phyloP scores from a whole-genome alignment of 2,797 vertebrate species.

The Alectoris magna region DNA sequence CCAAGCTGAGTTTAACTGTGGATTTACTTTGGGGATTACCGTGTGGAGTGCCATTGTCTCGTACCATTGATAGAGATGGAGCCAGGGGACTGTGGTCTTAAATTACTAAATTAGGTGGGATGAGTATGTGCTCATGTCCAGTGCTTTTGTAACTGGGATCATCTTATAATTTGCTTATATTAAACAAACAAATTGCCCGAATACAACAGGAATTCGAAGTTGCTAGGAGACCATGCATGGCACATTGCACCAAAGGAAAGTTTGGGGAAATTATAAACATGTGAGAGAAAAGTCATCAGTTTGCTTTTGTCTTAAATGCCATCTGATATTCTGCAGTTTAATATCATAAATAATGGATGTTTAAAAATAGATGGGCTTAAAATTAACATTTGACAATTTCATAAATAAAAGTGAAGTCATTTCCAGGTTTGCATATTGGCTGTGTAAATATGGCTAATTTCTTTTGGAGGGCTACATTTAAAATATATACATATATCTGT shows the following conservation, averaged over 20 bases:
- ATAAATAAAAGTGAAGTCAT: not conserved
- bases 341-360: not conserved
- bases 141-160: not conserved
- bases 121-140: not conserved
- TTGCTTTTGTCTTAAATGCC: not conserved
- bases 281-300: not conserved
- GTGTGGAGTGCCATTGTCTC: no score
- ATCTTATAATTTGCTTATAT: not conserved
- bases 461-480: not conserved
- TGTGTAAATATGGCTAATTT: not conserved
- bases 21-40: not conserved
- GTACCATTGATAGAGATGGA: not conserved
- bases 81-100: fast-evolving
- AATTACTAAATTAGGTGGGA: not conserved
- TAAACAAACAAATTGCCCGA: not conserved
- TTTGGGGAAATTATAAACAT: not conserved
- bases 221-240: not conserved
- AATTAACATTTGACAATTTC: not conserved
- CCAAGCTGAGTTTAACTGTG: not conserved
- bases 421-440: not conserved
- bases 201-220: not conserved
- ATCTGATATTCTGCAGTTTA: not conserved
- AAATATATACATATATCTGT: not conserved
- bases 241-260: not conserved
- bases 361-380: not conserved